A percentile compares a stretch with the other conserved stretches of the same genome.
Conservation (phyloP, 2,113 vertebrate species). For the Scopus umbretta region DNA sequence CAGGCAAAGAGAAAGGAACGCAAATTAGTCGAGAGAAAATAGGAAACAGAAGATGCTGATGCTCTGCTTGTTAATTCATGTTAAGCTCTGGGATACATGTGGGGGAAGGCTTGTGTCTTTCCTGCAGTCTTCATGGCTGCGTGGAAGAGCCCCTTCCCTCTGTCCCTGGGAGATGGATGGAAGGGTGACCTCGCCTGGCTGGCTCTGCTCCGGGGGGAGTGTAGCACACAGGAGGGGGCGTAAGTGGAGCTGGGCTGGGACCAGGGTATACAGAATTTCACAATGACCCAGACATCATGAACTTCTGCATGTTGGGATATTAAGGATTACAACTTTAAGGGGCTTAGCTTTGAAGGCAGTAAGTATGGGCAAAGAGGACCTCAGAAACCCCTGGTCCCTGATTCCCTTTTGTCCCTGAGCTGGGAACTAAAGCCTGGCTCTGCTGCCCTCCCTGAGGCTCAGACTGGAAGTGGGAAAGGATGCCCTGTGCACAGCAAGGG, state of each 20-base stretch:
- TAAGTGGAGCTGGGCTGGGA: not conserved
- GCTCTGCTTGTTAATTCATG: not conserved
- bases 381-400: not conserved
- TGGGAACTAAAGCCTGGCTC: not conserved
- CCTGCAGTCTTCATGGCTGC: not conserved
- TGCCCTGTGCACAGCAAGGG: not conserved
- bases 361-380: not conserved
- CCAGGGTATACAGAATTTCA: not conserved
- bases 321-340: slow-evolving; percentile 40
- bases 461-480: slow-evolving; percentile 8
- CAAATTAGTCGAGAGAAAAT: not conserved
- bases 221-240: accelerated
- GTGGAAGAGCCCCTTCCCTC: not conserved
- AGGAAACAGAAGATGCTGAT: not conserved
- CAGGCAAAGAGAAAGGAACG: not conserved
- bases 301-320: not conserved
- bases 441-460: not conserved
- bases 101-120: not conserved
- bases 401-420: slow-evolving; percentile 1
- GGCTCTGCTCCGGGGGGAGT: accelerated
- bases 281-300: not conserved
- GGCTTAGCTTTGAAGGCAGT: slow-evolving; percentile 16
- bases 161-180: not conserved
- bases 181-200: accelerated
- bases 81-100: not conserved